Base-by-base conservation (phyloP, 2,888 invertebrate species). In the Pherbina coryleti region DNA sequence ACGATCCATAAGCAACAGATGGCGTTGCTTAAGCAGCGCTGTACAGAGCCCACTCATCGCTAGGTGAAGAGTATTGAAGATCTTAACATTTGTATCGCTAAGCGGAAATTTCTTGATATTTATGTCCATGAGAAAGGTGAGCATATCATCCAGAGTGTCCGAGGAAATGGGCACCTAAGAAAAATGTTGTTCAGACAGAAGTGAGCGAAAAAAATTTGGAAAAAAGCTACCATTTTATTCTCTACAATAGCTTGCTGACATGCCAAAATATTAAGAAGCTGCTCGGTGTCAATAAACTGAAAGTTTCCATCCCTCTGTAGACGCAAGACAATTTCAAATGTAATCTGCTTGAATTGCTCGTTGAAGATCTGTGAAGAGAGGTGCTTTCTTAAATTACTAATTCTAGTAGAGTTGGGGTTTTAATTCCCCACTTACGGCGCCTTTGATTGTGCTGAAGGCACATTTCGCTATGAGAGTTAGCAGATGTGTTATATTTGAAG, bases 281-380 rank as follows among this genome's bases (percentile, higher is more conserved):
- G 84, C 8, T 82, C 79, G 11, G 81, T 76, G 70, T 83, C 80
- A 7, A 60, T 69, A 71, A 82, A 64, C 72, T 83, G 78, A 17
- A 79, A 78, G 70, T 84, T 77, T 1, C 79, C 75, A 67, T 81
- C 80, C 53, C 81, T 82, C 3, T 80, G 76, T 34, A 89, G 80
- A 9, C 85, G 85, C 31, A 85, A 49, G 0, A 82, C 81, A 0
- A 86, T 85, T 28, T 83, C 82, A 3, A 84, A 83, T 5, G 82
- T 84, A n/a, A 89, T 85, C n/a, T 85, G 78, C 75, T 88, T 87
- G 74, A 89, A 89, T 66, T 88, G 84, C 49, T 89, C 88, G 76
- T 87, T 90, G 55, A 90, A 88, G 78, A 90, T 88, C 90, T 90
- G 72, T 17, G 80, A 74, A 67, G 62, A 22, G 28, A 11, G 66